Base-by-base conservation (phyloP, 2,888 invertebrate genomes). In the Brachypalpus laphriformis region DNA sequence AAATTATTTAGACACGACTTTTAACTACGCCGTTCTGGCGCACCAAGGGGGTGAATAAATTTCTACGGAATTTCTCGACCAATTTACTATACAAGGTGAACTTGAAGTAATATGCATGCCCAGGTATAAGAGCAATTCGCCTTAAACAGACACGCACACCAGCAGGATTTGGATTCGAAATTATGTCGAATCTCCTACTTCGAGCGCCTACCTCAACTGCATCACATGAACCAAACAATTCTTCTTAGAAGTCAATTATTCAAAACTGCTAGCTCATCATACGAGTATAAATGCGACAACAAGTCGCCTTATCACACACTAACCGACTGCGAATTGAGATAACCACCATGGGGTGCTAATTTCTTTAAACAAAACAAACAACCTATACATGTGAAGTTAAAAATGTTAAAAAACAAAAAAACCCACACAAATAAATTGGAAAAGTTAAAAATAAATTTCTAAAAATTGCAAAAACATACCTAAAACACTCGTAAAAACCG, bases 11-110 rank as follows among this genome's bases (percentile, higher is more conserved):
- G 51, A 25, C 25, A 51, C 25, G 51, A 20, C 20, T 51, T 14
- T 28, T 11, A 51, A 51, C 51, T 51, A 51, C 34, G 34, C 34
- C 51, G 7, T 51, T 25, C 14, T 6, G 5, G n/a, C 14, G n/a
- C 51, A 25, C 14, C 25, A 51, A 25, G 4, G 51, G 51, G 51
- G 25, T 51, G 51, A 51, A 51, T 51, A 47, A 47, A 47, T 47
- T 22, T 42, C 9, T 6, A 3, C 22, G 25, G 7, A 51, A 51
- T 25, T 25, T 51, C 25, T 51, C 25, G 51, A 14, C 25, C 25
- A 51, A 51, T 51, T 51, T 7, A 14, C 25, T 51, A 4, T 7
- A 51, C 51, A 51, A 51, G 51, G 51, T 51, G 51, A 51, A 51
- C 51, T 1, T 25, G 25, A 18, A 20, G 11, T 4, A 51, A 6